Conservation (phyloP, 2,888 invertebrate genomes). For the Xestia rhomboidea region DNA sequence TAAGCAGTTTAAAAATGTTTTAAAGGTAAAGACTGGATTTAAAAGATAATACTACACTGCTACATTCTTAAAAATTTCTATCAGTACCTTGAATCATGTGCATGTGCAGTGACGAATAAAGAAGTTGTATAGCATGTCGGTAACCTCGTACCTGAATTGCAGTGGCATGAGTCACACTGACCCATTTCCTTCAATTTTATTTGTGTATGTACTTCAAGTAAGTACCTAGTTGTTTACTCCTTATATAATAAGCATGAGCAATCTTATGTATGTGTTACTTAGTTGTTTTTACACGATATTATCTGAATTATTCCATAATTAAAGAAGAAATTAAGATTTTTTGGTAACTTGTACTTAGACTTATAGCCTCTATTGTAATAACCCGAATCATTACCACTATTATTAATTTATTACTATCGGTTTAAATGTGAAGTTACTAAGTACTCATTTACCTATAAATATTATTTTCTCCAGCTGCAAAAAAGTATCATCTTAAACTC, state of each 20-base stretch:
- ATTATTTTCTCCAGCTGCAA: neutral
- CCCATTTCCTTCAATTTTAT: slow-evolving; percentile 24
- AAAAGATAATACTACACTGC: neutral
- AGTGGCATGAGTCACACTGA: slow-evolving; percentile 46
- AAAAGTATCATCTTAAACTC: neutral
- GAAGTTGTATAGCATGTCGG: neutral
- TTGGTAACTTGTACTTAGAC: too few species aligned
- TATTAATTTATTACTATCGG: neutral
- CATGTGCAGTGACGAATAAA: neutral
- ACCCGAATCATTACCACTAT: neutral
- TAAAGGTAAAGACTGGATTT: neutral
- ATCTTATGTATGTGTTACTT: too few species aligned
- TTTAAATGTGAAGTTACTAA: neutral
- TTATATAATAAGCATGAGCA: too few species aligned
- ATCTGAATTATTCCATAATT: neutral
- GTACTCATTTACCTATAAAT: neutral
- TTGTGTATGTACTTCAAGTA: neutral
- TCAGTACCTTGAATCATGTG: neutral
- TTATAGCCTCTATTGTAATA: neutral
- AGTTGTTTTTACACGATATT: too few species aligned
- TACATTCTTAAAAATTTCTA: neutral
- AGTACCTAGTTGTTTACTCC: too few species aligned
- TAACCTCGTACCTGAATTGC: slow-evolving; percentile 12
- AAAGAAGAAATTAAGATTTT: too few species aligned
- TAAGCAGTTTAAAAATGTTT: neutral